phyloP scores from a whole-genome alignment of 2,888 invertebrate species.

The Drosophila siamana region DNA sequence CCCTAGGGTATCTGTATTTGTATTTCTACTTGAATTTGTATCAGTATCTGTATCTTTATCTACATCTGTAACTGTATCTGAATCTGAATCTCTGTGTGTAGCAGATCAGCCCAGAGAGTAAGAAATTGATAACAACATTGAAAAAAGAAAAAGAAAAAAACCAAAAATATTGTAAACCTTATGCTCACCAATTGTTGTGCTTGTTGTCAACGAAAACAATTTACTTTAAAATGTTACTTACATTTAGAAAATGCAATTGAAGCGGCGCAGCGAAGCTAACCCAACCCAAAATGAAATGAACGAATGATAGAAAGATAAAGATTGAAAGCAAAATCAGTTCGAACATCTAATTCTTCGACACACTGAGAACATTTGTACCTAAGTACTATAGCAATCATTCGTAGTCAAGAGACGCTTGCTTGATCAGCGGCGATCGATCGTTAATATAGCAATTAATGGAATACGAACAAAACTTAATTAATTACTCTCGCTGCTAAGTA shows the following conservation, averaged over 20 bases:
- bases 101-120: slow-evolving; percentile 20
- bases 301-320: not conserved
- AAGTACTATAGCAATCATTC: slow-evolving; percentile 62
- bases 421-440: slow-evolving; percentile 16
- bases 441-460: slow-evolving; percentile 41
- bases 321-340: slow-evolving; percentile 15
- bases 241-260: slow-evolving; percentile 48
- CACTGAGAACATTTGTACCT: slow-evolving; percentile 60
- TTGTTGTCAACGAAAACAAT: slow-evolving; percentile 62
- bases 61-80: slow-evolving; percentile 8
- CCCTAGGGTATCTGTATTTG: slow-evolving; percentile 26
- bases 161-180: slow-evolving; percentile 72
- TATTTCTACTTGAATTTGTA: slow-evolving; percentile 11
- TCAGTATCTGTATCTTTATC: slow-evolving; percentile 3
- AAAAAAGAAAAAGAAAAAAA: no score
- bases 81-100: slow-evolving; percentile 1
- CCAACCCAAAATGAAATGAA: slow-evolving; percentile 9
- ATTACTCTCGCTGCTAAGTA: slow-evolving; percentile 53
- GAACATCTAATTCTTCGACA: slow-evolving; percentile 29
- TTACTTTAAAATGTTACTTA: slow-evolving; percentile 60
- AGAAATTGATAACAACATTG: slow-evolving; percentile 13
- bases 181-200: slow-evolving; percentile 81
- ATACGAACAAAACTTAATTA: slow-evolving; percentile 42
- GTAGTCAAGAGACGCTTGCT: slow-evolving; percentile 26
- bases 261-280: slow-evolving; percentile 32